Conservation (phyloP, 1,140 invertebrate genomes). For the Drosophila sulfurigaster region DNA sequence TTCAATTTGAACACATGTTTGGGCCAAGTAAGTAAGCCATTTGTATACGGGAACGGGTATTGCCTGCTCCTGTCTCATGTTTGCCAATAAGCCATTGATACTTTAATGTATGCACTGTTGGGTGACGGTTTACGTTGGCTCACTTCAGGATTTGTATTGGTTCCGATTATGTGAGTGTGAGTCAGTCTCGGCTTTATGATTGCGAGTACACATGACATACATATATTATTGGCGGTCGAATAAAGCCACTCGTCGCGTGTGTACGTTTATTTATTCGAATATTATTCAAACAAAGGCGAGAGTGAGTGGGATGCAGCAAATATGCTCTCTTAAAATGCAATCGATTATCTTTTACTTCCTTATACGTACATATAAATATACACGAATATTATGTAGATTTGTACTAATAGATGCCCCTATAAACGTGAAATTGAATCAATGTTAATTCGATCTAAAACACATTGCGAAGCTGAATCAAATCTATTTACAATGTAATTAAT, state of each 20-base stretch:
- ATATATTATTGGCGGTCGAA: conserved; percentile 23
- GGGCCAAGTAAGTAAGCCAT: conserved; percentile 24
- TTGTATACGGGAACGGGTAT: conserved; percentile 6
- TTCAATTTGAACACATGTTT: conserved; percentile 63
- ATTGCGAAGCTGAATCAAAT: conserved; percentile 29
- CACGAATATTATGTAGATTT: neutral
- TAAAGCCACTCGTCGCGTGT: conserved; percentile 9
- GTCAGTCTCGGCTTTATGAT: conserved; percentile 47
- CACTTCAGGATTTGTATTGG: conserved; percentile 63
- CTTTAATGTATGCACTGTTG: conserved; percentile 67
- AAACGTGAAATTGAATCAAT: neutral
- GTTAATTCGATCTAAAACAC: conserved; percentile 19
- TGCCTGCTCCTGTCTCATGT: conserved; percentile 1
- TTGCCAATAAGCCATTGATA: conserved; percentile 73
- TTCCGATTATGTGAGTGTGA: conserved; percentile 35
- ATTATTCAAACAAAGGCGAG: conserved; percentile 18
- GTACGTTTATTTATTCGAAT: conserved; percentile 47
- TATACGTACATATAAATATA: neutral
- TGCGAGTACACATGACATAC: conserved; percentile 31
- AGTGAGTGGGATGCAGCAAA: neutral
- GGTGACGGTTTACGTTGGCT: conserved; percentile 57
- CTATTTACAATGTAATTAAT: conserved; percentile 79
- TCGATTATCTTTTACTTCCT: neutral
- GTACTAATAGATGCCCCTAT: neutral
- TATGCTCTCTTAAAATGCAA: neutral